phyloP scores from a whole-genome alignment of 2,797 vertebrate genomes.

The Pogoniulus pusillus region DNA sequence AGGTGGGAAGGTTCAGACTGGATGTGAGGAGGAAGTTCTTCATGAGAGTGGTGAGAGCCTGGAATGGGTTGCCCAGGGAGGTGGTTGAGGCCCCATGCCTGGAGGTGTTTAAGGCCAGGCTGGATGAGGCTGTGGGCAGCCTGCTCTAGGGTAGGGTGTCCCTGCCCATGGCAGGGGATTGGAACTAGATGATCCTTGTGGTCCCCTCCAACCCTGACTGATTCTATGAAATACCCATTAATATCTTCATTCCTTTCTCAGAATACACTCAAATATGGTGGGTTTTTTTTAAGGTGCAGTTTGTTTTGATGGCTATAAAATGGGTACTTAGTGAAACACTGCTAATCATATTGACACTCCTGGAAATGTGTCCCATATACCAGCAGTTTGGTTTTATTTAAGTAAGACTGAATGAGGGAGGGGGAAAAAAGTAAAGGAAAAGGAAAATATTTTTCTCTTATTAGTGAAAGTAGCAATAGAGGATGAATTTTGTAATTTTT shows the following conservation, averaged over 20 bases:
- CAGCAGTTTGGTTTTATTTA: background rate
- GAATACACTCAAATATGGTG: background rate
- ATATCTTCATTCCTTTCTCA: background rate
- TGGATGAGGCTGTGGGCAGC: too few relatives aligned
- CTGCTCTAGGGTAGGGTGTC: too few relatives aligned
- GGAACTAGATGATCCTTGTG: too few relatives aligned
- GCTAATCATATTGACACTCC: background rate
- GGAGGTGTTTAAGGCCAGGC: too few relatives aligned
- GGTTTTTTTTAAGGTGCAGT: background rate
- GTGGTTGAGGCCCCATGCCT: too few relatives aligned
- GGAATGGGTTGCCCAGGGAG: too few relatives aligned
- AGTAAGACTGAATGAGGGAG: background rate
- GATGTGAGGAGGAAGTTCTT: too few relatives aligned
- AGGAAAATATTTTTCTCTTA: background rate
- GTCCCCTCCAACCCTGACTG: too few relatives aligned
- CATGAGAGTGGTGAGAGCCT: too few relatives aligned
- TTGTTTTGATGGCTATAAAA: background rate
- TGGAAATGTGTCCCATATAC: background rate
- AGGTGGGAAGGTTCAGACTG: too few relatives aligned
- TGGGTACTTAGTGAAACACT: background rate
- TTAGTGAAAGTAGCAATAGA: background rate
- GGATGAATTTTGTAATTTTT: slow-evolving; percentile 27
- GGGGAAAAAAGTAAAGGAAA: background rate
- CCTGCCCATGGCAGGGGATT: too few relatives aligned
- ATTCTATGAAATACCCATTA: background rate